These are phyloP conservation scores for Myotis pilosus DNA, from an alignment of 2,797 vertebrate species.

Conservation along the genomic window DNA sequence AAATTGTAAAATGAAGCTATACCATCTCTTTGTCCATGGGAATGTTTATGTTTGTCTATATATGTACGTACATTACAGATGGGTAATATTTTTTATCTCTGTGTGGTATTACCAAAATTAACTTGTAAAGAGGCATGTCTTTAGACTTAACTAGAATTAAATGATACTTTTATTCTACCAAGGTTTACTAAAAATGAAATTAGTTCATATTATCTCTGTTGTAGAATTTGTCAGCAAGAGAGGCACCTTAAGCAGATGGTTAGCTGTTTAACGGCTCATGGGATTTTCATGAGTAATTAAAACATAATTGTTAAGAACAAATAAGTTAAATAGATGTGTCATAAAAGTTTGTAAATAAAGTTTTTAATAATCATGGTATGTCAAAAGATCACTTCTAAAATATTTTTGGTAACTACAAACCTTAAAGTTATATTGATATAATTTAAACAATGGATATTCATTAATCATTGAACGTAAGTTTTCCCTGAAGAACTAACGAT, in stretches of 20 bases:
- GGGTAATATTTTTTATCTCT: background rate
- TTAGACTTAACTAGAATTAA: background rate
- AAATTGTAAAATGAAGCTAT: background rate
- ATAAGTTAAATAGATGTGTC: background rate
- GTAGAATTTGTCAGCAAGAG: background rate
- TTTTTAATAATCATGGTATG: background rate
- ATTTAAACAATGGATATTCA: background rate
- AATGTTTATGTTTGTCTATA: background rate
- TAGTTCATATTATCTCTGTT: background rate
- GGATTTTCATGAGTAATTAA: background rate
- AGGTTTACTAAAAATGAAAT: background rate
- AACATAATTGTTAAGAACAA: background rate
- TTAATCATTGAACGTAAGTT: background rate
- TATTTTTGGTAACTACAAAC: background rate
- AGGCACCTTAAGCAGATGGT: background rate
- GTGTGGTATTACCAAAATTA: background rate
- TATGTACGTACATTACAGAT: background rate
- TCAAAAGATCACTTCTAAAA: background rate
- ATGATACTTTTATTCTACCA: background rate
- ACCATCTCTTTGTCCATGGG: background rate
- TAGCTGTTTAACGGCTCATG: background rate
- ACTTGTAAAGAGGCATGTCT: background rate
- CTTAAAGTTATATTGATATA: background rate
- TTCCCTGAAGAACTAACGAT: background rate
- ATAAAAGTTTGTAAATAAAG: background rate